Evolutionary conservation across 2,113 vertebrate genomes (phyloP), one percentile per base, ranked within the genome.

Genomic region (Myocastor coypus): DNA sequence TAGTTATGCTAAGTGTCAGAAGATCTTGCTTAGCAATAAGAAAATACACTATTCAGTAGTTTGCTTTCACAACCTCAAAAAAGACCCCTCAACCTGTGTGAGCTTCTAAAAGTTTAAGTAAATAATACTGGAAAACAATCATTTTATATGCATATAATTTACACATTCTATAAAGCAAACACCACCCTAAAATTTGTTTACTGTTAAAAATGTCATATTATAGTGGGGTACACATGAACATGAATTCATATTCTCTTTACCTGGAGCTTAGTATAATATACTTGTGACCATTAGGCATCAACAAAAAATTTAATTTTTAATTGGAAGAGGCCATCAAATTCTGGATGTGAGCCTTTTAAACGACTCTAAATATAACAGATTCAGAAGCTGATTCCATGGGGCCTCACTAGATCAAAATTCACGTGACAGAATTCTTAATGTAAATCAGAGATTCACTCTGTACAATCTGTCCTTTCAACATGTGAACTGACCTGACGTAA

Each of bases 51-150:
- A 92, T 89, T 96, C 91, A 91, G 83, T 95, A 97, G 96, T 92
- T 69, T 91, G 91, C 88, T 97, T 96, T 92, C 94, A 95, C 42
- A 95, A 96, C 88, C 91, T 95, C 73, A 92, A 66, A 96, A 89
- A 93, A 94, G 96, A 46, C 46, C 92, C 87, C 92, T 94, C 55
- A 95, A 91, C 37, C 86, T 97, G 73, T 95, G n/a, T 92, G 85
- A 96, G 88, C 96, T 97, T 82, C 93, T 97, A 96, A 96, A 95
- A 68, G 91, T 96, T 83, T 97, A 66, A 80, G 50, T 84, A 96
- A 97, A 94, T 94, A 95, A 96, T n/a, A 96, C 81, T 91, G 83
- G 55, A 91, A 97, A 96, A 89, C 28, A 97, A 95, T 88, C 83
- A 95, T 89, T 97, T 97, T 92, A 91, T 73, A 94, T 95, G 63